Evolutionary conservation across 2,113 vertebrate species (phyloP).

Genomic region (Corythaixoides concolor): DNA sequence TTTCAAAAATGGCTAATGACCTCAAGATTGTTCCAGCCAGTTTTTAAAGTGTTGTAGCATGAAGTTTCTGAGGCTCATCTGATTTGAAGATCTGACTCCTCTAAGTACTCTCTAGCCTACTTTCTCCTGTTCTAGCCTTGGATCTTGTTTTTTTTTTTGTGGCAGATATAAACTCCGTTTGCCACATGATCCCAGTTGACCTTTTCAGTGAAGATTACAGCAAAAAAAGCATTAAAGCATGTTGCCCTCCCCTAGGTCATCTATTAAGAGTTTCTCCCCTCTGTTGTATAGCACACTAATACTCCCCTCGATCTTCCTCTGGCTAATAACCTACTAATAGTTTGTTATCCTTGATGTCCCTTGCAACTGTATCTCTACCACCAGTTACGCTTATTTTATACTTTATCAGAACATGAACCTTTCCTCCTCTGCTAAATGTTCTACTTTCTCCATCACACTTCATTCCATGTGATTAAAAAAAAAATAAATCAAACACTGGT

Average conservation of each 20-base stretch:
- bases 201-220: conserved; percentile 47
- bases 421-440: neutral
- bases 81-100: neutral
- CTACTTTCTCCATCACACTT: neutral
- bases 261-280: conserved; percentile 10
- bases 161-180: conserved; percentile 18
- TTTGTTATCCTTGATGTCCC: neutral
- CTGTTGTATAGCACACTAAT: neutral
- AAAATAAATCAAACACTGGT: neutral
- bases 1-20: conserved; percentile 1
- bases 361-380: neutral
- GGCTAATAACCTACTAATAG: neutral
- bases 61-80: neutral
- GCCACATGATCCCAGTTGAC: conserved; percentile 43
- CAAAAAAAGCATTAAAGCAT: conserved; percentile 42
- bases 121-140: neutral
- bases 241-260: conserved; percentile 26
- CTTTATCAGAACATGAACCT: neutral
- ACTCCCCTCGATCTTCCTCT: neutral
- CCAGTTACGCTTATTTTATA: neutral
- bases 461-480: neutral
- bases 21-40: neutral
- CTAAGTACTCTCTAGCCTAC: conserved; percentile 39
- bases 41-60: neutral
- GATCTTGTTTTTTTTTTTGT: neutral